phyloP scores from a whole-genome alignment of 2,888 invertebrate species.

The Taphrorychus bicolor region DNA sequence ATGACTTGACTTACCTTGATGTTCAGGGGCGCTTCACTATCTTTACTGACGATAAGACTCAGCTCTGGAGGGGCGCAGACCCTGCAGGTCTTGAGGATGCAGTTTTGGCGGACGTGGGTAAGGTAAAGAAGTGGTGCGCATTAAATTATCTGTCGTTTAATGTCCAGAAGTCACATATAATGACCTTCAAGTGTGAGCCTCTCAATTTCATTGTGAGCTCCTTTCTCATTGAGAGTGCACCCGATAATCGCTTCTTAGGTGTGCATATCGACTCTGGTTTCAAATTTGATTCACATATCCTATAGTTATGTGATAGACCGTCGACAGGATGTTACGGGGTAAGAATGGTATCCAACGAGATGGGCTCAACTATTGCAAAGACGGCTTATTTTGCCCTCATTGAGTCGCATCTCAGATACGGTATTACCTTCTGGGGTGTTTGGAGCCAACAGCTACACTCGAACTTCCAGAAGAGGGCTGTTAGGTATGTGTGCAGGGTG shows the following conservation, averaged over 20 bases:
- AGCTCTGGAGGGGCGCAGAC: background rate
- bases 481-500: too few relatives aligned
- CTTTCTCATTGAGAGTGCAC: background rate
- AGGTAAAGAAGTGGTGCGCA: background rate
- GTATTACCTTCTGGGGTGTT: too few relatives aligned
- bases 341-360: background rate
- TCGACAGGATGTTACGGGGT: too few relatives aligned
- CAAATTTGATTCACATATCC: background rate
- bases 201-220: too few relatives aligned
- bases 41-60: background rate
- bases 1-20: background rate
- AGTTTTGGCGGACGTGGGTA: too few relatives aligned
- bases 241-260: background rate
- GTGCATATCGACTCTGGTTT: background rate
- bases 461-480: too few relatives aligned
- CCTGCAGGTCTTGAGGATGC: background rate
- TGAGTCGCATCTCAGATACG: too few relatives aligned
- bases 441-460: too few relatives aligned
- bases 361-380: background rate
- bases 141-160: background rate
- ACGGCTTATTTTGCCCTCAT: background rate
- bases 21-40: background rate
- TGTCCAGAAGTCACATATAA: too few relatives aligned
- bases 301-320: background rate
- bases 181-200: too few relatives aligned